phyloP scores from a whole-genome alignment of 2,113 vertebrate species.

The Castor canadensis region DNA sequence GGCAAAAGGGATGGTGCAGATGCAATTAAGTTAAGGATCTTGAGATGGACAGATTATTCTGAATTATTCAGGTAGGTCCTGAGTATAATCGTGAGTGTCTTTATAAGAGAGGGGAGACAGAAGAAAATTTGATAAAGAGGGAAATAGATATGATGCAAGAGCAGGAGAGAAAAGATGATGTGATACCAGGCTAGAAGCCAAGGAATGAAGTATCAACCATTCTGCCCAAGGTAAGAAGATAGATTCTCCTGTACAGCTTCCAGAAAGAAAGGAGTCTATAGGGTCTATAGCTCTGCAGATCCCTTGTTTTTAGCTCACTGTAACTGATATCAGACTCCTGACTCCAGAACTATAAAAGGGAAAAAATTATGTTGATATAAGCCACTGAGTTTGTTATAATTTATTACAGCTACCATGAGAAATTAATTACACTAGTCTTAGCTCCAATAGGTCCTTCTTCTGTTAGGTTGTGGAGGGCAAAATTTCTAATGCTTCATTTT shows the following conservation, averaged over 20 bases:
- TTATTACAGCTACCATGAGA: background rate
- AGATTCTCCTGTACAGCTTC: background rate
- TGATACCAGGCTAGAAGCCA: background rate
- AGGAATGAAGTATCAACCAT: background rate
- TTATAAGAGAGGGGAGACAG: background rate
- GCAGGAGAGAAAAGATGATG: background rate
- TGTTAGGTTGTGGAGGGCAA: background rate
- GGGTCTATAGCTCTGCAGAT: accelerated
- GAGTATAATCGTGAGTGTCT: background rate
- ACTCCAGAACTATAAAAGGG: background rate
- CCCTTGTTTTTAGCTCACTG: background rate
- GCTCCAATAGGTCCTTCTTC: background rate
- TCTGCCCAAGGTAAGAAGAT: background rate
- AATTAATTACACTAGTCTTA: background rate
- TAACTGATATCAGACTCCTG: background rate
- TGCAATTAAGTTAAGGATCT: slow-evolving; percentile 39
- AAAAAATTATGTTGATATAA: background rate
- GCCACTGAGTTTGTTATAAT: background rate
- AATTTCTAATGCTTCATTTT: background rate
- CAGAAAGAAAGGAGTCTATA: background rate
- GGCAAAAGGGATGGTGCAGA: background rate
- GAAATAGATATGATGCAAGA: background rate
- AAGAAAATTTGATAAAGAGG: background rate
- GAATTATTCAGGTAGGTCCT: background rate
- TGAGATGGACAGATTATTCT: background rate